Evolutionary conservation across 2,113 vertebrate species (phyloP), one percentile per base, ranked within the genome.

Genomic region (Prolemur simus): DNA sequence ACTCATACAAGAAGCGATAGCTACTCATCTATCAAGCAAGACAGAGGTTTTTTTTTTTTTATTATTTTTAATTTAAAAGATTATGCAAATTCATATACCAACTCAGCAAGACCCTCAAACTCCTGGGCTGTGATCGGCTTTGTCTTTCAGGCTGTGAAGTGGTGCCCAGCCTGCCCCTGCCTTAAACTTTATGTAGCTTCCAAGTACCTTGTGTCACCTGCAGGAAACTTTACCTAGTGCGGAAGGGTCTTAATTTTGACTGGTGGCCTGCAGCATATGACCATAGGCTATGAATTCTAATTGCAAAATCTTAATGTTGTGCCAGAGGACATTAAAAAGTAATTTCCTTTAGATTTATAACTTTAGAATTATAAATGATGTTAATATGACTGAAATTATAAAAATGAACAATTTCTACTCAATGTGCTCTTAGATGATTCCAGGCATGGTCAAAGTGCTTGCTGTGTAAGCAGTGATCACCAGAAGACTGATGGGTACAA

Each of bases 341-440:
- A 95, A 97, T 95, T 96, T 97, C 76, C 64, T 85, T 97, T 47
- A 94, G 56, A 97, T 97, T 97, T 97, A 98, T 94, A 95, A 52
- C 92, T 89, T 81, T 10, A 34, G 87, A 84, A 87, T 85, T 71
- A 95, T 52, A 94, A 94, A 87, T 83, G 87, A 95, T 84, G 68
- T 49, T 68, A 93, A 64, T 54, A 66, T n/a, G 84, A 85, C 32
- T 71, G 80, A 74, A 97, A 94, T n/a, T 37, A 25, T 80, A 47
- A 86, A 95, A 97, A 89, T 14, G 96, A 85, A 69, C 23, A 20
- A 23, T 68, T 92, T 84, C 87, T 73, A 52, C 37, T 90, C n/a
- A 69, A 13, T 18, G 4, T 17, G 15, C 39, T 37, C 84, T 25
- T 34, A 12, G 60, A 54, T 73, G 21, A 56, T 17, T 87, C 78